Evolutionary conservation across 2,113 vertebrate genomes (phyloP).

Genomic region (Bagarius yarrelli): DNA sequence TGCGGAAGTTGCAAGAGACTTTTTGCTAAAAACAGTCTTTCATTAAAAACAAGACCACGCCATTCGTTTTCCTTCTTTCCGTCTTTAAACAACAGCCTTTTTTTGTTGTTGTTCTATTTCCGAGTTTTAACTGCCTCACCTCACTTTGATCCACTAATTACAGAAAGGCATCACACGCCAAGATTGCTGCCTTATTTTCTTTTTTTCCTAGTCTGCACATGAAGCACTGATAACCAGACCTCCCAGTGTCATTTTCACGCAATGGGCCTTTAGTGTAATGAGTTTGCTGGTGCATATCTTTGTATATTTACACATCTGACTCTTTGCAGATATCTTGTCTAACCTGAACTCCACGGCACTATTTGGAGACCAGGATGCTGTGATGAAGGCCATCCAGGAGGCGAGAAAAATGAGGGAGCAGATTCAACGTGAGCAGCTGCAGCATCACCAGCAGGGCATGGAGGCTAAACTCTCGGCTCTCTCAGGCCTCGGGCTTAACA

Average conservation of each 20-base stretch:
- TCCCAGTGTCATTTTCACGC: slow-evolving; percentile 37
- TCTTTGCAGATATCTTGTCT: slow-evolving; percentile 89
- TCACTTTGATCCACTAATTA: slow-evolving; percentile 60
- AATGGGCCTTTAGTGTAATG: neutral
- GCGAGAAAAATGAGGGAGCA: slow-evolving; percentile 99
- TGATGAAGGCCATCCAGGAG: slow-evolving; percentile 99
- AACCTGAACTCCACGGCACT: slow-evolving; percentile 97
- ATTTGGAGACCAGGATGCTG: slow-evolving; percentile 98
- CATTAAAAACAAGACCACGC: slow-evolving; percentile 48
- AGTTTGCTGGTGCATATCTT: neutral
- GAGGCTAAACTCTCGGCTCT: slow-evolving; percentile 91
- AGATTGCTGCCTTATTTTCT: slow-evolving; percentile 44
- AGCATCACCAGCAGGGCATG: slow-evolving; percentile 86
- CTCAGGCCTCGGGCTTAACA: slow-evolving; percentile 87
- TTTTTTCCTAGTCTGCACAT: neutral
- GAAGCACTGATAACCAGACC: slow-evolving; percentile 27
- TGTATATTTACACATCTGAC: slow-evolving; percentile 9
- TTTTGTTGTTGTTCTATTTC: slow-evolving; percentile 50
- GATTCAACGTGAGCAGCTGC: slow-evolving; percentile 89
- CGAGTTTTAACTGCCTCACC: slow-evolving; percentile 56
- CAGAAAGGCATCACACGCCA: slow-evolving; percentile 51
- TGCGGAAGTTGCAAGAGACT: slow-evolving; percentile 39
- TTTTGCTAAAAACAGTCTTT: slow-evolving; percentile 56
- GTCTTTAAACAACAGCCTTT: slow-evolving; percentile 50
- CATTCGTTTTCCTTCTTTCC: slow-evolving; percentile 49